These are phyloP conservation scores for Glaucopsyche alexis DNA, from an alignment of 2,888 invertebrate genomes.

Conservation along the genomic window DNA sequence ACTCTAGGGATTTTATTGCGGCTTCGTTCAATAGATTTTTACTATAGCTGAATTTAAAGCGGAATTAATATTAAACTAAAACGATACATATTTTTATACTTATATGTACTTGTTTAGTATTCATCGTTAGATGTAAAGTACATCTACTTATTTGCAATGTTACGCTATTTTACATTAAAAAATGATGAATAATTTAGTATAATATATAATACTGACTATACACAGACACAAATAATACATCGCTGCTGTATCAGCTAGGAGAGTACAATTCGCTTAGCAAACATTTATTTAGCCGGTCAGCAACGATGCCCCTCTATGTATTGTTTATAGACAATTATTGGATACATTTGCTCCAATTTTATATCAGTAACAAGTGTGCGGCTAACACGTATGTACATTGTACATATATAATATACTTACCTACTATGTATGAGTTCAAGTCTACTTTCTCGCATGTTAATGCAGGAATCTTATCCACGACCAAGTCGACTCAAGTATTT, in stretches of 20 bases:
- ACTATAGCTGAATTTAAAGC: no score
- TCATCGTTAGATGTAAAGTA: no score
- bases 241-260: not conserved
- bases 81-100: no score
- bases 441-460: conserved; percentile 26
- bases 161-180: no score
- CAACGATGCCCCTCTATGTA: not conserved
- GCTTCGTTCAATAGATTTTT: no score
- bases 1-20: no score
- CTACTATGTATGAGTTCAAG: not conserved
- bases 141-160: no score
- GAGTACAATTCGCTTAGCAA: conserved; percentile 21
- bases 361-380: conserved; percentile 19
- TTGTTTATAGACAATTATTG: conserved; percentile 14
- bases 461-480: conserved; percentile 11
- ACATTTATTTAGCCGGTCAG: conserved; percentile 21
- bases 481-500: not conserved
- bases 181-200: no score
- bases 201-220: not conserved
- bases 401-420: not conserved
- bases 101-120: no score
- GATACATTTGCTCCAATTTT: conserved; percentile 20
- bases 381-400: not conserved
- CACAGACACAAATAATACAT: not conserved
- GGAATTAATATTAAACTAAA: no score